Evolutionary conservation across 2,888 invertebrate genomes (phyloP).

Genomic region (Orthonychiurus folsomi): DNA sequence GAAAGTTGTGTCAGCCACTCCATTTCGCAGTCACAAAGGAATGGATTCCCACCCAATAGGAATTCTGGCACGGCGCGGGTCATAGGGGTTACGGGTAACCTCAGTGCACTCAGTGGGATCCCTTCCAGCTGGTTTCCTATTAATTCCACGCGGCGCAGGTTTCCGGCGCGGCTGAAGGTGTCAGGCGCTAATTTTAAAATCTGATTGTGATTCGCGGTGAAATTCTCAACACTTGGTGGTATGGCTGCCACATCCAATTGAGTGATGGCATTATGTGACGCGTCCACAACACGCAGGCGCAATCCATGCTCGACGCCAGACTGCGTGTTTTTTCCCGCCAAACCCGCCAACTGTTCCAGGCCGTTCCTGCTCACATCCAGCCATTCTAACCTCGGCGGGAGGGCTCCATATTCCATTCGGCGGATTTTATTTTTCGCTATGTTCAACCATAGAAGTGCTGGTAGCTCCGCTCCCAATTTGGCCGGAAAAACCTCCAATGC

Average conservation of each 20-base stretch:
- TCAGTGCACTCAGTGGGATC: constrained; percentile 62
- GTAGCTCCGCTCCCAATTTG: constrained; percentile 41
- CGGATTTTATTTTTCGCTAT: constrained; percentile 60
- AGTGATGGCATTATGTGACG: constrained; percentile 42
- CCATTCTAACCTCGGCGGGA: constrained; percentile 67
- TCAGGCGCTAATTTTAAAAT: constrained; percentile 57
- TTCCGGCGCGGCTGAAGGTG: constrained; percentile 43
- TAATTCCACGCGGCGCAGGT: constrained; percentile 65
- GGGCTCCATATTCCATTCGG: constrained; percentile 71
- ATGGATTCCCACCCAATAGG: constrained; percentile 71
- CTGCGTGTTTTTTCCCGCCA: neutral
- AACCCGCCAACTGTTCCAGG: constrained; percentile 46
- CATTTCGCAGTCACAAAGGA: constrained; percentile 77
- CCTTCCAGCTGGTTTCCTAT: constrained; percentile 64
- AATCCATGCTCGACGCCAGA: neutral
- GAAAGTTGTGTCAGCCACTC: constrained; percentile 60
- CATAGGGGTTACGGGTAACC: constrained; percentile 56
- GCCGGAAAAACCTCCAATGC: constrained; percentile 56
- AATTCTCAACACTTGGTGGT: constrained; percentile 43
- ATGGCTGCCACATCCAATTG: constrained; percentile 42
- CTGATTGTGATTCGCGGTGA: constrained; percentile 58
- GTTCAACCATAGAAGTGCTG: constrained; percentile 68
- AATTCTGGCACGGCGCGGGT: constrained; percentile 65
- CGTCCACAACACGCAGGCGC: constrained; percentile 40
- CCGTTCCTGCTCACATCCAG: constrained; percentile 72